Conservation (phyloP, 2,113 vertebrate species). For the Saguinus imperator region DNA sequence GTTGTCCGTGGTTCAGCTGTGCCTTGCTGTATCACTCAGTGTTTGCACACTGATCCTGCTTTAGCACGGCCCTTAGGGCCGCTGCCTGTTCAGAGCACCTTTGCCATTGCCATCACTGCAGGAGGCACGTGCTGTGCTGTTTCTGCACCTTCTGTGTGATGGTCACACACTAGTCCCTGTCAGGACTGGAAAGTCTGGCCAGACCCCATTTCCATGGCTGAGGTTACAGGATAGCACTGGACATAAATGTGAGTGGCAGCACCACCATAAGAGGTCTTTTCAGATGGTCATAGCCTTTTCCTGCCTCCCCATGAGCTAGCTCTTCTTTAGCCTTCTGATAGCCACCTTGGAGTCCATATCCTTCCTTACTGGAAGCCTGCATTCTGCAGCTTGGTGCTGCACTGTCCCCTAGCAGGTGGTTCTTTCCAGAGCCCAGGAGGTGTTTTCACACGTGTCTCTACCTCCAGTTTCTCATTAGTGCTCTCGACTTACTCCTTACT, state of each 20-base stretch:
- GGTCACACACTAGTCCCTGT: rapidly evolving
- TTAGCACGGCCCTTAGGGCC: not conserved
- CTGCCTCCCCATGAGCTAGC: not conserved
- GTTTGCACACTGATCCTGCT: not conserved
- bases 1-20: not conserved
- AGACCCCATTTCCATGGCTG: not conserved
- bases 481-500: not conserved
- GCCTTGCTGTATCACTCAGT: not conserved
- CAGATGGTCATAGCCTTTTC: not conserved
- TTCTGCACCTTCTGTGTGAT: not conserved
- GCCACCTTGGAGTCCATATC: not conserved
- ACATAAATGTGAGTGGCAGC: not conserved
- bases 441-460: too few relatives aligned
- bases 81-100: not conserved
- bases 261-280: not conserved
- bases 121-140: rapidly evolving
- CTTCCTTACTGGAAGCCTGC: not conserved
- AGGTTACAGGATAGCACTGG: not conserved
- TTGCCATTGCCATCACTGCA: not conserved
- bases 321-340: not conserved
- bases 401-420: not conserved
- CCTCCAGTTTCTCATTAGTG: not conserved
- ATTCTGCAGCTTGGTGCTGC: too few relatives aligned
- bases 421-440: not conserved
- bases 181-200: too few relatives aligned